Evolutionary conservation across 2,113 vertebrate species (phyloP), one percentile per base, ranked within the genome.

Genomic region (Ochotona princeps): DNA sequence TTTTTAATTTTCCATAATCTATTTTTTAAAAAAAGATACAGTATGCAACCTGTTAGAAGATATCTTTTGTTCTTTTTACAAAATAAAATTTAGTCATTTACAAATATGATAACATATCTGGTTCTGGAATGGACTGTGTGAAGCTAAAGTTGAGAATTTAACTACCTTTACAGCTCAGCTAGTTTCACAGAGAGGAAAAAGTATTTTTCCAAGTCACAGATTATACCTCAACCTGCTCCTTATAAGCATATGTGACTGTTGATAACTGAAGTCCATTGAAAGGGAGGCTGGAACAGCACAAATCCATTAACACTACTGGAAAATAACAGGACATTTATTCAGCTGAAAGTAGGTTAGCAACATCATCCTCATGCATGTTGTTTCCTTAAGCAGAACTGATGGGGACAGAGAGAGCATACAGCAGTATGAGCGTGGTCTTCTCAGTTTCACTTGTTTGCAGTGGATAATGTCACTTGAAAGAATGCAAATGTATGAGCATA

Each of bases 341-440:
- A 91, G 25, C 76, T 60, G 47, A 67, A 85, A 95, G 73, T 72
- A 57, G 85, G n/a, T 73, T 82, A n/a, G 51, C 21, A 35, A 28
- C 89, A 79, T 25, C 8, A 15, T 32, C 65, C 21, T 70, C 44
- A 1, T 30, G 67, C 61, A n/a, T 2, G 4, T 54, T 93, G 93
- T 75, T 95, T 87, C 25, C 81, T 81, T 95, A 73, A 88, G 93
- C 90, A 90, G 92, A 93, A 94, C 78, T 38, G 74, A 63, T 26
- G 32, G 79, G 49, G 82, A 35, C 70, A 73, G 49, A 83, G 83
- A 76, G 63, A 30, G 21, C 69, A 49, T 54, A 54, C 0, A 60
- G 74, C 21, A 20, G 54, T 12, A 5, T 61, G 44, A 54, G 60
- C 63, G 0, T 95, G 75, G 28, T 60, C 74, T 18, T 95, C 54